A percentile compares a stretch with the other conserved stretches of the same genome.
phyloP scores from a whole-genome alignment of 1,140 invertebrate genomes.

The Rhopalosiphum padi region DNA sequence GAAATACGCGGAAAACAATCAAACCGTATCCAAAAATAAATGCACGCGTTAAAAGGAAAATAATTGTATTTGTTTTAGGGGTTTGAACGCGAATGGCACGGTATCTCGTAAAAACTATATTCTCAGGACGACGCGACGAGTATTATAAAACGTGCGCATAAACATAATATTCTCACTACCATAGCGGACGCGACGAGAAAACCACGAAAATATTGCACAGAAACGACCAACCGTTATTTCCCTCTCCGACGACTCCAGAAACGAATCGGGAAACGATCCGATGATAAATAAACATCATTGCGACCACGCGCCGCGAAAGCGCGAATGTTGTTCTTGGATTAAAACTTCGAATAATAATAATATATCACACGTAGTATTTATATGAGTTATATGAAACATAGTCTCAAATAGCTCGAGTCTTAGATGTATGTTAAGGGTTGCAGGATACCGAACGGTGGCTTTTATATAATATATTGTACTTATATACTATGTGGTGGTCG shows the following conservation, averaged over 20 bases:
- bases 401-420: no score
- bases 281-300: neutral
- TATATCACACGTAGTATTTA: neutral
- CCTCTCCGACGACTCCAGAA: neutral
- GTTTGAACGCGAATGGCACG: neutral
- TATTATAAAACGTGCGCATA: neutral
- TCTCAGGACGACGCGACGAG: neutral
- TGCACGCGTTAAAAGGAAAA: neutral
- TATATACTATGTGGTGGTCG: no score
- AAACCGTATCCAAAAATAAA: neutral
- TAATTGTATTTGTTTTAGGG: constrained; percentile 1
- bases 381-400: no score
- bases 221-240: neutral
- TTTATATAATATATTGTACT: no score
- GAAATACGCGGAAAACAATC: neutral
- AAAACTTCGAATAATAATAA: neutral
- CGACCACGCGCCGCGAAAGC: no score
- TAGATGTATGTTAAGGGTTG: no score
- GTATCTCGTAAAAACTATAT: neutral
- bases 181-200: neutral
- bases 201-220: no score
- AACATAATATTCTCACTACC: neutral
- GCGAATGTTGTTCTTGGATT: neutral
- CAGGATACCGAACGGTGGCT: no score
- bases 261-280: neutral